Evolutionary conservation across 2,797 vertebrate genomes (phyloP), one percentile per base, ranked within the genome.

Genomic region (Agapornis canus): DNA sequence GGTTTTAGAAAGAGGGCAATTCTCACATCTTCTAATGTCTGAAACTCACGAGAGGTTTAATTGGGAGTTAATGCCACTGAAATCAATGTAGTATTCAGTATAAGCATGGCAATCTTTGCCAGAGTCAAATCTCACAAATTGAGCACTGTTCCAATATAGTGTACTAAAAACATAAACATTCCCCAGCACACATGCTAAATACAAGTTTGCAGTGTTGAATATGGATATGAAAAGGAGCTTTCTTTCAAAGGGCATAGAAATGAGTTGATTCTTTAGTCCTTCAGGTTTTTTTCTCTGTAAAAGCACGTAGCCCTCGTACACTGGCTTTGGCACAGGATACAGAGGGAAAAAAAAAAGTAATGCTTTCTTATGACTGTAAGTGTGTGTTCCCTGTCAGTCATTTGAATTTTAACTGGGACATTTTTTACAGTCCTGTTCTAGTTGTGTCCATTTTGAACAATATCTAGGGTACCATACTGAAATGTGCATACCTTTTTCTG

Each of bases 161-260:
- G 21, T 69, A 29, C 84, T 87, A 63, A 57, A 86, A 93, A 68
- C 49, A 71, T 89, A 83, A 95, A 91, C 89, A 85, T 87, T 75
- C 37, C 54, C 49, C 65, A 79, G 69, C 86, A 69, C 91, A 68
- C 16, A 27, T 1, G 10, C 69, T 95, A 76, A 91, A 51, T 83
- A 81, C 65, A 81, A 87, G 69, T 81, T 92, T 75, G 37, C 9
- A 69, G 75, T 72, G 54, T 92, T 83, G 65, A 68, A 43, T 35
- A 39, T 51, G 82, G 68, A 47, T 87, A 49, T 97, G 95, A 97
- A 95, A 95, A 95, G 96, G 56, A 26, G 25, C 94, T 89, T 96
- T 97, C 82, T 95, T 89, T 91, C 51, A 43, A 89, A 40, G 25
- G 48, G 13, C 42, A 21, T 57, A 57, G 84, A 80, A 93, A 75